Conservation (phyloP, 1,140 invertebrate species). For the Drosophila eugracilis region DNA sequence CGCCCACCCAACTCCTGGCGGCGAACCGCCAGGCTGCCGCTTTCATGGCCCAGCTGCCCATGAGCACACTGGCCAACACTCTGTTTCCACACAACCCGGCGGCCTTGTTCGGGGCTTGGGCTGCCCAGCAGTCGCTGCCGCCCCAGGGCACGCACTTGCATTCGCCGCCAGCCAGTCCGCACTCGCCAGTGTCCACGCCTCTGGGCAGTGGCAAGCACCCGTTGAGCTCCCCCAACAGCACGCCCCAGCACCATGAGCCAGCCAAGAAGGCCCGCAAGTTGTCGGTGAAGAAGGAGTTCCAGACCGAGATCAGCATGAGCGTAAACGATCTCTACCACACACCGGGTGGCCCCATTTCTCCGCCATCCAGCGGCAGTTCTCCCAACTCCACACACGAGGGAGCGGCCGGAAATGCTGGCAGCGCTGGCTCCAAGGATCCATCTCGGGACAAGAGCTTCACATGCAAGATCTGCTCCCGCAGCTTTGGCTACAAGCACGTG, state of each 20-base stretch:
- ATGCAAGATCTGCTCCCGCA: slow-evolving; percentile 93
- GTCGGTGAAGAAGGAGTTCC: slow-evolving; percentile 84
- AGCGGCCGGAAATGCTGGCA: slow-evolving; percentile 43
- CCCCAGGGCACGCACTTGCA: slow-evolving; percentile 74
- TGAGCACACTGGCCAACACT: slow-evolving; percentile 76
- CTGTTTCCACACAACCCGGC: slow-evolving; percentile 86
- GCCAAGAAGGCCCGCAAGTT: slow-evolving; percentile 81
- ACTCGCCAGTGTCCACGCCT: slow-evolving; percentile 66
- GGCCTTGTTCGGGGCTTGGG: slow-evolving; percentile 86
- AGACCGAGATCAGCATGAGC: slow-evolving; percentile 69
- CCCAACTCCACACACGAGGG: slow-evolving; percentile 84
- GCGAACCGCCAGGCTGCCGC: slow-evolving; percentile 86
- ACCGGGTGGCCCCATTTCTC: slow-evolving; percentile 85
- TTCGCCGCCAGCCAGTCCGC: slow-evolving; percentile 77
- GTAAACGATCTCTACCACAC: slow-evolving; percentile 81
- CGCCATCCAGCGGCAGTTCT: slow-evolving; percentile 85
- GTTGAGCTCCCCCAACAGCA: slow-evolving; percentile 67
- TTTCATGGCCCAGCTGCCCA: slow-evolving; percentile 81
- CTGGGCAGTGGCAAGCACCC: slow-evolving; percentile 61
- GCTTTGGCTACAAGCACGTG: slow-evolving; percentile 97
- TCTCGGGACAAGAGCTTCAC: slow-evolving; percentile 93
- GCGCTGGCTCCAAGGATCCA: slow-evolving; percentile 85
- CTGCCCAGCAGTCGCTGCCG: slow-evolving; percentile 74
- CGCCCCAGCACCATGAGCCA: slow-evolving; percentile 73
- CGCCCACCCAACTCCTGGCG: slow-evolving; percentile 86